Evolutionary conservation across 2,113 vertebrate genomes (phyloP), one percentile per base, ranked within the genome.

Genomic region (Bungarus multicinctus): DNA sequence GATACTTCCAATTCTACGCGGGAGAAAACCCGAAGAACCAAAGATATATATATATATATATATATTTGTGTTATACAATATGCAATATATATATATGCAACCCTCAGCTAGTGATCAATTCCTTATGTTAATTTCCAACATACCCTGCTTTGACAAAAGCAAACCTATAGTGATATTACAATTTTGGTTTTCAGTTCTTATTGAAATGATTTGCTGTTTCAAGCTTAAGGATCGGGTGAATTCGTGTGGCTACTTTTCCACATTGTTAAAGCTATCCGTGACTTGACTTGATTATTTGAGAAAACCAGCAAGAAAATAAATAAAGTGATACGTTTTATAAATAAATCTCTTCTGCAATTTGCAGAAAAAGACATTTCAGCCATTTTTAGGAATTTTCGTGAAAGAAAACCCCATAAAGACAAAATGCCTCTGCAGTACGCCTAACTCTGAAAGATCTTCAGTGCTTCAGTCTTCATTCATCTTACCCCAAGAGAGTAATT

Each of bases 171-270:
- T 55, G 45, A 34, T 34, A 20, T 81, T 92, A 92, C 94, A 93
- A 87, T 94, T 96, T 97, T 96, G 95, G 95, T 95, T 95, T 88
- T 94, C 90, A 90, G 94, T 97, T 95, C 95, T 95, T 94, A 94
- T 94, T 94, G 89, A 91, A 95, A 92, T 54, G 90, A 95, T 90
- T 94, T 91, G 93, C 93, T 88, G 85, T 95, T 96, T 95, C 94
- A 91, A 3, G 0, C 10, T 92, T 95, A 93, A 90, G 0, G 0
- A 74, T 90, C 94, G 18, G 91, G 93, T 81, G 91, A 91, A 54
- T 54, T 92, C 60, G 58, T 90, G 91, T 90, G 53, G 91, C 0
- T 93, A 30, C 3, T 58, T 27, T 27, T 25, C 89, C 95, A 81
- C 92, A 93, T 92, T 93, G 90, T 87, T 57, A 23, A 5, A 45